Evolutionary conservation across 2,113 vertebrate genomes (phyloP).

Genomic region (Lycaon pictus): DNA sequence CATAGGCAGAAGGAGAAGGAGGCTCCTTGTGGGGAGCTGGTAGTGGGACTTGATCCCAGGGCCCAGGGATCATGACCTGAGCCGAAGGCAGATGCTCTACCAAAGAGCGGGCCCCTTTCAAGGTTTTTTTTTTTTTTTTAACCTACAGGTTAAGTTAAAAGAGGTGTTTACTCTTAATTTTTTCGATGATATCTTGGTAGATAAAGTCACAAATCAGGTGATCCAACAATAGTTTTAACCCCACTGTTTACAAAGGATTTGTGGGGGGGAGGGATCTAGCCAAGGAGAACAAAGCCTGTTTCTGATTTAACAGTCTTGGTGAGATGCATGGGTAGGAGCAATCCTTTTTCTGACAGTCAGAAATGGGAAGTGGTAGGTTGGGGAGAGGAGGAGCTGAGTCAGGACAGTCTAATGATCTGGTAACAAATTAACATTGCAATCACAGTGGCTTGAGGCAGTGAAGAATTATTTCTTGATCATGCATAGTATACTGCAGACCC

Average conservation of each 20-base stretch:
- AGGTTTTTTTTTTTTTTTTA: neutral
- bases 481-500: neutral
- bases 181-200: neutral
- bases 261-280: neutral
- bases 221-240: neutral
- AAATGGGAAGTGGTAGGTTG: neutral
- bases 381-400: neutral
- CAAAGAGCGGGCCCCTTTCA: no score
- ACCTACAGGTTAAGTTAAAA: neutral
- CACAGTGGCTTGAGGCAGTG: neutral
- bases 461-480: conserved; percentile 12
- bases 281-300: neutral
- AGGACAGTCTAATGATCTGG: neutral
- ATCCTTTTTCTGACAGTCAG: neutral
- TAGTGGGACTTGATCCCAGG: no score
- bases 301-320: neutral
- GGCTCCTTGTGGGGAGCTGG: no score
- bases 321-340: neutral
- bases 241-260: neutral
- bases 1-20: no score
- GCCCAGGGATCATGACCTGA: no score
- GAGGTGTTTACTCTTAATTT: neutral
- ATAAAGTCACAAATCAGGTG: neutral
- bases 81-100: no score
- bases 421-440: neutral